Base-by-base conservation (phyloP, 2,888 invertebrate species). In the Ophioninae sp. region DNA sequence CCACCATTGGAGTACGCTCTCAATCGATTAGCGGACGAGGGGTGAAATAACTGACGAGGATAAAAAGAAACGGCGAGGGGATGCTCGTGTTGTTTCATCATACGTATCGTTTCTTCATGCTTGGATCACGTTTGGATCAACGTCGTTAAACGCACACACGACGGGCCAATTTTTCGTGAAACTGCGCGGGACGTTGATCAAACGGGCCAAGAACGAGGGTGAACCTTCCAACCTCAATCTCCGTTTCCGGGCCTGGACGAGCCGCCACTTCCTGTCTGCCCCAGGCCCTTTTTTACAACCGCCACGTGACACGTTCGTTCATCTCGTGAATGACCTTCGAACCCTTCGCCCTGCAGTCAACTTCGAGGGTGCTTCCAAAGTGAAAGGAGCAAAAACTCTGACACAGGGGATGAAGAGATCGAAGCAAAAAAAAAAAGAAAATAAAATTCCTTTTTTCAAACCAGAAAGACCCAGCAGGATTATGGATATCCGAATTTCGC, bases 61-160 rank as follows among this genome's bases (percentile, higher is more conserved):
- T 17, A 17, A 51, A 51, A 51, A 51, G 13, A 51, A 13, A 10
- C 10, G 51, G 2, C 51, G 17, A 17, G 51, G 13, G 13, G 51
- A 51, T 51, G 51, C 51, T 51, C 51, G 17, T 51, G 17, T 51
- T 17, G 51, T 51, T 51, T 51, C 17, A 51, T 51, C 13, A 17
- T 51, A 13, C 17, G 17, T 17, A 65, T 71, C 63, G 13, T 74
- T 69, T 51, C 37, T 58, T 56, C 67, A 7, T 13, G 64, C 67
- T 67, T 51, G n/a, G n/a, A n/a, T n/a, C n/a, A 44, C 37, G 68
- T 64, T 30, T 77, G 76, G 76, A 67, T 76, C 73, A 73, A 69
- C 73, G 73, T 74, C 83, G 80, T 83, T 83, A 69, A 83, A 77
- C 73, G 59, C 83, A 80, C 83, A 73, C 65, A 10, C 13, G 17